These are phyloP conservation scores for Anhinga rufa DNA, from an alignment of 2,113 vertebrate genomes.

Conservation along the genomic window DNA sequence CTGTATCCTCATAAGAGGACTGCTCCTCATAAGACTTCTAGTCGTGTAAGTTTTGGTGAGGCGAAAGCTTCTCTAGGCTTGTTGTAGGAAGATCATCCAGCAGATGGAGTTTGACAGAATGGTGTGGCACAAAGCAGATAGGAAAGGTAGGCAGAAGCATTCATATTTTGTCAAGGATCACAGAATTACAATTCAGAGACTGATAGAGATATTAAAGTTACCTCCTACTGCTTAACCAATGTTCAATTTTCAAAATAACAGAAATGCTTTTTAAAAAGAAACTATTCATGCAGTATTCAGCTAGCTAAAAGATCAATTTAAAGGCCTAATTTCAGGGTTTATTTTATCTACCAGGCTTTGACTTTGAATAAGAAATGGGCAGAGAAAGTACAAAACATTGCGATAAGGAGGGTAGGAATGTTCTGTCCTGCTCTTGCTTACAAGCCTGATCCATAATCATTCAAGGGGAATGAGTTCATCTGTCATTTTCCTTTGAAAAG, in stretches of 20 bases:
- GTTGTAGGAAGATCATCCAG: not conserved
- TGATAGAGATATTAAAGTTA: not conserved
- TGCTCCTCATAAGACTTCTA: too few species aligned
- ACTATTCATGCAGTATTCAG: not conserved
- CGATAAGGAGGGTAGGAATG: not conserved
- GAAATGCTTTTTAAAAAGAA: not conserved
- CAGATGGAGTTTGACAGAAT: conserved; percentile 14
- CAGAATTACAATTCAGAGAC: not conserved
- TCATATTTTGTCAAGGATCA: not conserved
- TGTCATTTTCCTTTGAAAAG: not conserved
- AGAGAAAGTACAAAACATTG: not conserved
- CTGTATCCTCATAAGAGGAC: too few species aligned
- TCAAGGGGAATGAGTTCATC: not conserved
- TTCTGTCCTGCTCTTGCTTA: not conserved
- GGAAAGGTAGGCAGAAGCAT: not conserved
- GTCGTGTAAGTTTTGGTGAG: not conserved
- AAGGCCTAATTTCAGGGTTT: not conserved
- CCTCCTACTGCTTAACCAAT: not conserved
- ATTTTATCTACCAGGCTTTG: not conserved
- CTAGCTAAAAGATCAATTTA: not conserved
- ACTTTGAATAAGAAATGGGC: not conserved
- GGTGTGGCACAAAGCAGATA: not conserved
- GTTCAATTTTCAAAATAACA: not conserved
- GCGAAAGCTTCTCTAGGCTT: not conserved
- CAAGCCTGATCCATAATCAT: not conserved